A percentile compares a stretch with the other conserved stretches of the same genome.
phyloP scores from a whole-genome alignment of 2,888 invertebrate species.

The Cistogaster globosa region DNA sequence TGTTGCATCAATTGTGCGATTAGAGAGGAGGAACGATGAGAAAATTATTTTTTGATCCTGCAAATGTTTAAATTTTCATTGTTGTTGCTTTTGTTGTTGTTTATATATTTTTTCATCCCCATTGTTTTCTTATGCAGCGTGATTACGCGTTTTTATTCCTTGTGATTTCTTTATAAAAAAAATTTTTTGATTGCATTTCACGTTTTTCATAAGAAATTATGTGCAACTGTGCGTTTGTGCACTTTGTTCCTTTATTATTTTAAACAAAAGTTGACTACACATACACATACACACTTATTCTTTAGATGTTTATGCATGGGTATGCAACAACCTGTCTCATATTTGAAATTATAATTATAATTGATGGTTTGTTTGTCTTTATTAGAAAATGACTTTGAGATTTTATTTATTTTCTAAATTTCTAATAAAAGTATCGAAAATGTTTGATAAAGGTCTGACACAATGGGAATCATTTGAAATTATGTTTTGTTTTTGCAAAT shows the following conservation, averaged over 20 bases:
- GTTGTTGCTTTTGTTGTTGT: not conserved
- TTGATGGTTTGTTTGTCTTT: slow-evolving; percentile 71
- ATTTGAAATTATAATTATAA: slow-evolving; percentile 62
- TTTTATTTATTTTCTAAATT: slow-evolving; percentile 29
- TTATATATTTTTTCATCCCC: not conserved
- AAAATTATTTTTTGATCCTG: slow-evolving; percentile 58
- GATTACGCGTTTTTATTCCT: slow-evolving; percentile 63
- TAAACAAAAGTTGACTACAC: slow-evolving; percentile 5
- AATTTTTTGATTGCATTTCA: slow-evolving; percentile 67
- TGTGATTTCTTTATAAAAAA: slow-evolving; percentile 27
- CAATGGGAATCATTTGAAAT: slow-evolving; percentile 51
- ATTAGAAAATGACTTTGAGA: slow-evolving; percentile 68
- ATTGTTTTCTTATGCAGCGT: slow-evolving; percentile 47
- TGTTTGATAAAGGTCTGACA: slow-evolving; percentile 61
- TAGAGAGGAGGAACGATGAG: slow-evolving; percentile 56
- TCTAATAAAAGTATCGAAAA: slow-evolving; percentile 13
- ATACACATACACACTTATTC: not conserved
- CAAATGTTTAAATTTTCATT: slow-evolving; percentile 52
- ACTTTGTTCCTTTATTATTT: slow-evolving; percentile 16
- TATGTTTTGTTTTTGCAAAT: slow-evolving; percentile 11
- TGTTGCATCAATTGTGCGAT: slow-evolving; percentile 63
- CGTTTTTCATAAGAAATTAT: slow-evolving; percentile 65
- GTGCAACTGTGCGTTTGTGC: slow-evolving; percentile 10
- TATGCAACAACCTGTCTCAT: slow-evolving; percentile 48
- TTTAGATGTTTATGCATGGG: not conserved